These are phyloP conservation scores for Gracilinanus agilis DNA, from an alignment of 2,113 vertebrate genomes.

Conservation along the genomic window DNA sequence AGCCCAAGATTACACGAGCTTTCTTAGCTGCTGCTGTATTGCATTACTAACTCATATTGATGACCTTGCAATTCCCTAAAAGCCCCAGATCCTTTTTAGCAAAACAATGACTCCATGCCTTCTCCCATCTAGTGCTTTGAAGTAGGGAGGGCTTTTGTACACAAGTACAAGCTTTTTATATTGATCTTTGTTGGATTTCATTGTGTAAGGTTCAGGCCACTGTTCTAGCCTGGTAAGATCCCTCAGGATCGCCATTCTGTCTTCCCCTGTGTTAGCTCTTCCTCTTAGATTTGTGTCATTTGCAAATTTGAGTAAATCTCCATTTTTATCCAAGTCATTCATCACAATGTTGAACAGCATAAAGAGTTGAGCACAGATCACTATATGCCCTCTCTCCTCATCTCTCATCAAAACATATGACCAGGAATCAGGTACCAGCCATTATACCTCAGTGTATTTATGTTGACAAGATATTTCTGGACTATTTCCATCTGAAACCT, in stretches of 20 bases:
- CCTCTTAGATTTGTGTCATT: not conserved
- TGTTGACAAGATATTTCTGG: not conserved
- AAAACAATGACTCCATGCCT: not conserved
- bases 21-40: not conserved
- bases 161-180: not conserved
- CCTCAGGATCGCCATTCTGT: not conserved
- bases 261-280: not conserved
- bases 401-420: not conserved
- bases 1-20: not conserved
- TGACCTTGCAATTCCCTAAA: not conserved
- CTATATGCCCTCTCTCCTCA: not conserved
- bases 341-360: not conserved
- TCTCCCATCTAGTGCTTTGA: not conserved
- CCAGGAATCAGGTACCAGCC: not conserved
- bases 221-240: not conserved
- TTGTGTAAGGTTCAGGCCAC: not conserved
- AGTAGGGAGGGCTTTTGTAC: not conserved
- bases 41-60: not conserved
- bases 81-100: not conserved
- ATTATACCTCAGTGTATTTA: not conserved
- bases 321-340: not conserved
- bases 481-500: not conserved
- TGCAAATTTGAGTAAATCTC: not conserved
- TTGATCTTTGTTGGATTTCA: not conserved
- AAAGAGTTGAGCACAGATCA: not conserved